Base-by-base conservation (phyloP, 2,113 vertebrate species). In the Probosciger aterrimus region DNA sequence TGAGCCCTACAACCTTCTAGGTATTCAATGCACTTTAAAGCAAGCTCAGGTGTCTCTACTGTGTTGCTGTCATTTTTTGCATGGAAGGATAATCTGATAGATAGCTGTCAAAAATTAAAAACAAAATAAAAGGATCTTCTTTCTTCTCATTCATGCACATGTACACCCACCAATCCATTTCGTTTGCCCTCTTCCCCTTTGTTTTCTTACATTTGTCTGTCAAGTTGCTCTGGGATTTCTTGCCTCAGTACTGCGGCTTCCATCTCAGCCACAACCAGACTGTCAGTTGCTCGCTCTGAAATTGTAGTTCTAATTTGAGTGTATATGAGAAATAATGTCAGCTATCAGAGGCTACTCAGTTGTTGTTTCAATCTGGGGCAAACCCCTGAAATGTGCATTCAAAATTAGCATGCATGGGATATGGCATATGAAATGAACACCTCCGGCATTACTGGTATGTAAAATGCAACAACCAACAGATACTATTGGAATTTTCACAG, bases 341-440 rank as follows among this genome's bases (percentile, higher is more conserved):
- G 8, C 20, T 24, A 49, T 4, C 11, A 64, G 19, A 46, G 28
- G 7, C 18, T 91, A 17, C 30, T 69, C 8, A 3, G 19, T 35
- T 60, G 15, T 62, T 82, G 20, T 44, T 64, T 81, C 49, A 35
- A 0, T 44, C 15, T 47, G 63, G 81, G 30, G 22, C 14, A 79
- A 73, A 63, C 3, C 6, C 6, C 28, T 53, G 50, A 59, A 83
- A 64, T 28, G 18, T 0, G 0, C 2, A 7, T 57, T 46, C 18
- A 78, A 78, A 84, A 57, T 62, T 46, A 57, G 24, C 30, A n/a
- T 27, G 14, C 18, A 25, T n/a, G 10, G 41, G 23, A 43, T 71
- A 17, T 13, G 10, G 17, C 18, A 17, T 27, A 24, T 35, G 8
- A 90, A 78, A 43, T 23, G 44, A 79, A 14, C 28, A 71, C 19